A percentile compares a stretch with the other conserved stretches of the same genome.
Evolutionary conservation across 2,113 vertebrate species (phyloP).

Genomic region (Gavialis gangeticus): DNA sequence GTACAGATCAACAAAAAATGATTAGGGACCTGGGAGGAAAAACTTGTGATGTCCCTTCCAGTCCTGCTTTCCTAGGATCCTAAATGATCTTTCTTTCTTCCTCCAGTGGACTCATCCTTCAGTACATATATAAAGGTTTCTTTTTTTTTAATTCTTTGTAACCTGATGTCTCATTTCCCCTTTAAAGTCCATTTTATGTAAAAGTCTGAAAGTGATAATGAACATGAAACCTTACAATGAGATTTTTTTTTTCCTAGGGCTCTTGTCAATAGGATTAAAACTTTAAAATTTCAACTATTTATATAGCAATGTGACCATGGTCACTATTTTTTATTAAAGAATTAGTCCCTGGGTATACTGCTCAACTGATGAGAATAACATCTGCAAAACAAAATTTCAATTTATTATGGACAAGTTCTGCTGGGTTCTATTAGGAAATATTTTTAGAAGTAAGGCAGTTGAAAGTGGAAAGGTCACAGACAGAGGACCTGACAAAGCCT

Average conservation of each 20-base stretch:
- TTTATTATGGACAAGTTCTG: slow-evolving; percentile 55
- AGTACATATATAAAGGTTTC: not conserved
- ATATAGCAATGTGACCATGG: not conserved
- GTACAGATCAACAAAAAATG: no score
- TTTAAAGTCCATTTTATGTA: not conserved
- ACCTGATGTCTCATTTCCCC: not conserved
- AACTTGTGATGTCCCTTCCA: no score
- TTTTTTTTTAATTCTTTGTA: not conserved
- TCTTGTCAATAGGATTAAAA: slow-evolving; percentile 19
- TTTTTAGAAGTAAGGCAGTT: slow-evolving; percentile 42
- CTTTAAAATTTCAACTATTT: not conserved
- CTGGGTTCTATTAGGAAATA: slow-evolving; percentile 54
- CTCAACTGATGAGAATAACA: slow-evolving; percentile 52
- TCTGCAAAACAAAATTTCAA: slow-evolving; percentile 42
- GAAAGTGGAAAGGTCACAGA: slow-evolving; percentile 54
- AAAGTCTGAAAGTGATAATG: not conserved
- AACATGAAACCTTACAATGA: fast-evolving
- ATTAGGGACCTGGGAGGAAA: no score
- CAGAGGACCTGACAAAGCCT: slow-evolving; percentile 12
- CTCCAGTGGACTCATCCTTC: not conserved
- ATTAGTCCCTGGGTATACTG: slow-evolving; percentile 8
- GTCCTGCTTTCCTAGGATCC: no score
- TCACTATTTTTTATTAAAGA: slow-evolving; percentile 48
- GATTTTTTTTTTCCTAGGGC: not conserved
- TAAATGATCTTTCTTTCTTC: not conserved